Conservation (phyloP, 1,140 invertebrate species). For the Rhopalosiphum maidis region DNA sequence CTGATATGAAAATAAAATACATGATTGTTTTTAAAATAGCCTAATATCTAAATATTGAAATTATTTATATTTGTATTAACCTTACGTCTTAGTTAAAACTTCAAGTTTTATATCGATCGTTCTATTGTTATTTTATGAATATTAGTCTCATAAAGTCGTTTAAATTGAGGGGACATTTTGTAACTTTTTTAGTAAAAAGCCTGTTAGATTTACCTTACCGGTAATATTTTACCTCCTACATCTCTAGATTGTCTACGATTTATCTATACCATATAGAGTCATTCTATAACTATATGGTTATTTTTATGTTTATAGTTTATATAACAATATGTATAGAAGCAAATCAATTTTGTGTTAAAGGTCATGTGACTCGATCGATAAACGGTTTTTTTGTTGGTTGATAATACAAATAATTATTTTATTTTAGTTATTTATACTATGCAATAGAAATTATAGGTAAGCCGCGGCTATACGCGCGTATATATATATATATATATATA, state of each 20-base stretch:
- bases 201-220: background rate
- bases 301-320: background rate
- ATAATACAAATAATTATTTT: background rate
- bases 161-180: background rate
- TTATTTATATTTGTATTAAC: too few relatives aligned
- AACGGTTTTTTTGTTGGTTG: background rate
- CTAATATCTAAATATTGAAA: too few relatives aligned
- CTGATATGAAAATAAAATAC: too few relatives aligned
- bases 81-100: too few relatives aligned
- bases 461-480: background rate
- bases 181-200: background rate
- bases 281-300: background rate
- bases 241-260: background rate
- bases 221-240: background rate
- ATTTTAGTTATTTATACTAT: background rate
- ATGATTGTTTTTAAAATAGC: too few relatives aligned
- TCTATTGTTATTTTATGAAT: too few relatives aligned
- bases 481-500: background rate
- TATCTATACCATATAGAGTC: background rate
- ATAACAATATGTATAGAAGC: background rate
- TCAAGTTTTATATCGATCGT: too few relatives aligned
- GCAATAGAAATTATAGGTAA: background rate
- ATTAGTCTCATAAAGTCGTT: background rate
- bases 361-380: background rate
- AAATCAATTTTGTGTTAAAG: slow-evolving; percentile 17